These are phyloP conservation scores for Luehdorfia chinensis DNA, from an alignment of 1,140 invertebrate species.

Conservation along the genomic window DNA sequence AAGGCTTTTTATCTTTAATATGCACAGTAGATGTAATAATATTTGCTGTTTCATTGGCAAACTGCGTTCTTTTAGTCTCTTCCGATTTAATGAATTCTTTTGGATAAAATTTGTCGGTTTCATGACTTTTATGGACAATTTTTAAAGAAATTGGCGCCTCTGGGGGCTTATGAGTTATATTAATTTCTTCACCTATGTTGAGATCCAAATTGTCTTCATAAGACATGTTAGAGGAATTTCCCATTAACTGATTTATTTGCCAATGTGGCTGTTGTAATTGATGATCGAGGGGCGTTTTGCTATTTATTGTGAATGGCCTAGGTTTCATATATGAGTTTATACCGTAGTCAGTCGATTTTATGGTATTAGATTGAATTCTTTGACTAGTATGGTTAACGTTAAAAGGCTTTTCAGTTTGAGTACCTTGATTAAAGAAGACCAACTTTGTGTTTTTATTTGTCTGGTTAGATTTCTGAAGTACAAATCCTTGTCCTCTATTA, in stretches of 20 bases:
- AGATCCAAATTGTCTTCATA: slow-evolving; percentile 64
- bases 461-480: slow-evolving; percentile 10
- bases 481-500: slow-evolving; percentile 34
- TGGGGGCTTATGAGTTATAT: slow-evolving; percentile 15
- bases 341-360: slow-evolving; percentile 47
- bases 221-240: slow-evolving; percentile 59
- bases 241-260: slow-evolving; percentile 69
- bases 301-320: slow-evolving; percentile 66
- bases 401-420: slow-evolving; percentile 76
- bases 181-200: slow-evolving; percentile 68
- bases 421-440: slow-evolving; percentile 52
- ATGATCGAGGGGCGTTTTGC: slow-evolving; percentile 52
- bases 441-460: slow-evolving; percentile 22
- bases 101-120: slow-evolving; percentile 31
- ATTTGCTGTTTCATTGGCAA: slow-evolving; percentile 51
- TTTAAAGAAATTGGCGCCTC: slow-evolving; percentile 1
- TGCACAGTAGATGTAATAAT: slow-evolving; percentile 72
- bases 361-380: slow-evolving; percentile 46
- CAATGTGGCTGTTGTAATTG: slow-evolving; percentile 69
- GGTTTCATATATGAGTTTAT: slow-evolving; percentile 51
- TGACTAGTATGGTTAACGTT: slow-evolving; percentile 38
- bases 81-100: slow-evolving; percentile 25
- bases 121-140: neutral
- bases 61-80: slow-evolving; percentile 34
- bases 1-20: slow-evolving; percentile 64